Base-by-base conservation (phyloP, 2,888 invertebrate species). In the Dasysyrphus tricinctus region DNA sequence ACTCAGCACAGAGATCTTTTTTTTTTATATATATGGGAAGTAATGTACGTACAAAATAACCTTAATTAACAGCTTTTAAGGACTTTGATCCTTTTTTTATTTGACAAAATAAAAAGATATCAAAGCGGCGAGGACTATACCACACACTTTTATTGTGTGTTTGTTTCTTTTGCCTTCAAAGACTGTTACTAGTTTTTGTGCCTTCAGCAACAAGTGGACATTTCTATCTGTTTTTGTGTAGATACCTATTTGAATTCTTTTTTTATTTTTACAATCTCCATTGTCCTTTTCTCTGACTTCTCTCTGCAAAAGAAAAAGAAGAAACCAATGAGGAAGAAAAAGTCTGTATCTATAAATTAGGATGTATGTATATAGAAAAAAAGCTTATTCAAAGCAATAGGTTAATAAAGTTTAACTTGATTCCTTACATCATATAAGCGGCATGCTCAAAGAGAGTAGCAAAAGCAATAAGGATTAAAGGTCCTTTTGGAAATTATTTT, bases 191-290 rank as follows among this genome's bases (percentile, higher is more conserved):
- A 4, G 0, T 3, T 2, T 2, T 19, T 3, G 7, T 19, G 51
- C 12, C 3, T 34, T 7, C 59, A 70, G 85, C 85, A 85, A 85
- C 85, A 85, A 85, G 85, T 85, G 84, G 67, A 73, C 80, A 72
- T 57, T 76, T 57, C 32, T 73, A 79, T 70, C 57, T 61, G 34
- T 59, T 54, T 76, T 73, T 34, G 44, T 32, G 42, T 61, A 24
- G 24, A 24, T 24, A 39, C 39, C 57, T 39, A 59, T 54, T 49
- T 59, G 54, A 65, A 51, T 47, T 12, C 14, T 39, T 9, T 54
- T 47, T 34, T 14, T 3, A 29, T 29, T 51, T 49, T 9, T 37
- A 37, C 14, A 14, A 39, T 39, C 7, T 39, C 11, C 51, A 19
- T 37, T 51, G n/a, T 67, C 67, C 34, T 47, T 67, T 67, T 67